Conservation (phyloP, 1,140 invertebrate species). For the Drosophila novamexicana region DNA sequence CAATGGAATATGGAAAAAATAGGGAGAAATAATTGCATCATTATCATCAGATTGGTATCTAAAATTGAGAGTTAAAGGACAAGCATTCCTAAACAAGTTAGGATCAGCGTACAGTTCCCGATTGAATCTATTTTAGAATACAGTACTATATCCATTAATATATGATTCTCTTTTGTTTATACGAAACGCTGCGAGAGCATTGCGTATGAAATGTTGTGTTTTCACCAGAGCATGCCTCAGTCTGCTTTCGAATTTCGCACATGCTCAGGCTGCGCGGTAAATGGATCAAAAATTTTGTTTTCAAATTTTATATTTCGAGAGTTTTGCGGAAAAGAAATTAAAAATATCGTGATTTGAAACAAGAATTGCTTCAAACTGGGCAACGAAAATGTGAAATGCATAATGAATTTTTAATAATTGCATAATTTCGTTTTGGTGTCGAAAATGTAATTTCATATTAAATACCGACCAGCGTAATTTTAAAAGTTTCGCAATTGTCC, state of each 20-base stretch:
- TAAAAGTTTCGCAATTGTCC: not conserved
- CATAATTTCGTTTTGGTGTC: slow-evolving; percentile 47
- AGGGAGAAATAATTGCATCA: too few relatives aligned
- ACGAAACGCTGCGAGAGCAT: slow-evolving; percentile 27
- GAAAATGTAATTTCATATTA: slow-evolving; percentile 40
- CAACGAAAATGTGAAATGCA: slow-evolving; percentile 46
- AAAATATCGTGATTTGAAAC: slow-evolving; percentile 36
- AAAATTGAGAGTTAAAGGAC: too few relatives aligned
- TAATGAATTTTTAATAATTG: slow-evolving; percentile 55
- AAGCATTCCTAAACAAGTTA: too few relatives aligned
- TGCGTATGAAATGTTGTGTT: slow-evolving; percentile 24
- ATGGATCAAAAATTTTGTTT: slow-evolving; percentile 13
- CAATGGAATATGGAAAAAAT: too few relatives aligned
- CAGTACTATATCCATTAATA: not conserved
- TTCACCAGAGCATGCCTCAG: slow-evolving; percentile 39
- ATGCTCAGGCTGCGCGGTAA: slow-evolving; percentile 40
- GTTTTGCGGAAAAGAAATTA: slow-evolving; percentile 36
- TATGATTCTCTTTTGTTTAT: slow-evolving; percentile 6
- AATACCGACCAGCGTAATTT: slow-evolving; percentile 21
- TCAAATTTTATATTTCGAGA: slow-evolving; percentile 15
- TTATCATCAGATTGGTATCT: too few relatives aligned
- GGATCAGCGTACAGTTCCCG: not conserved
- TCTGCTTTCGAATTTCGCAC: slow-evolving; percentile 64
- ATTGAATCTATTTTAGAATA: slow-evolving; percentile 10
- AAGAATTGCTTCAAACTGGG: slow-evolving; percentile 12